Base-by-base conservation (phyloP, 1,140 invertebrate species). In the Coelopa frigida region DNA sequence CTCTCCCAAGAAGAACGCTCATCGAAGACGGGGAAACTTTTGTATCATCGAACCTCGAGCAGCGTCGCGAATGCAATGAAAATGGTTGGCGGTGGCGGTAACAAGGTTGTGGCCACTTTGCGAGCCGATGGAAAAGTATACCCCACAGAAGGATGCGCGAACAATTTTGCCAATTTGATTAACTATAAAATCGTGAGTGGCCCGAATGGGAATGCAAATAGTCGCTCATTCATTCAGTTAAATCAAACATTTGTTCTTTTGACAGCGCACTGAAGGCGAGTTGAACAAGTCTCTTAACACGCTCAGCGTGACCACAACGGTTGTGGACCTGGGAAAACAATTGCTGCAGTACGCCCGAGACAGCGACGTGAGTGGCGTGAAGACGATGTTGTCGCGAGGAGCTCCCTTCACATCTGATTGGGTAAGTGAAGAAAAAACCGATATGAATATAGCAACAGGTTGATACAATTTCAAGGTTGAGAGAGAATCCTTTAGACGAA, bases 401-500 rank as follows among this genome's bases (percentile, higher is more conserved):
- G 89, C 91, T 23, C 91, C 90, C 3, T 94, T 95, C 57, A 89
- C 87, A 1, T 86, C 89, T 14, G 90, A 95, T 68, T 94, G 90
- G 89, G 88, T 90, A 73, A 67, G 52, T 50, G 3, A 11, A 22
- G 8, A 20, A 27, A 22, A 17, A n/a, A 1, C 3, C 7, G 21
- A 17, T 42, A 42, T 44, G 14, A 10, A 14, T n/a, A 11, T 4
- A 44, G 33, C 38, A 44, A 41, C 33, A 42, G 38, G 46, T 48
- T 38, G n/a, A n/a, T n/a, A n/a, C n/a, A n/a, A n/a, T n/a, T n/a
- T n/a, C n/a, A n/a, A n/a, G n/a, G n/a, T n/a, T n/a, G n/a, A n/a
- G n/a, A n/a, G n/a, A n/a, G n/a, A n/a, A n/a, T n/a, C n/a, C 15
- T 32, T 18, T 5, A 46, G 5, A 7, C 6, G 15, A 5, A 10